These are phyloP conservation scores for Grammomys dolichurus DNA, from an alignment of 2,113 vertebrate genomes.

Conservation along the genomic window DNA sequence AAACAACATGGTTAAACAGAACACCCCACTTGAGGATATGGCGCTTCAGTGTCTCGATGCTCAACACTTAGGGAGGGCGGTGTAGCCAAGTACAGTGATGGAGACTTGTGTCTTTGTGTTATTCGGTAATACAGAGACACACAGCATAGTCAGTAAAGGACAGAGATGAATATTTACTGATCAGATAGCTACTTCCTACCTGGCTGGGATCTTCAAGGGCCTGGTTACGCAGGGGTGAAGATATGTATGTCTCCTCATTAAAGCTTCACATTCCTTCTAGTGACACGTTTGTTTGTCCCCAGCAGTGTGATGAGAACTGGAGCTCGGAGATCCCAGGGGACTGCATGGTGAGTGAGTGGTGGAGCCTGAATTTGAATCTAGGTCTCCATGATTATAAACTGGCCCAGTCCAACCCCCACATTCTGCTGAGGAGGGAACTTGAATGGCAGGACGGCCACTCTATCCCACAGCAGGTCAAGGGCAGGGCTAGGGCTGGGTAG, in stretches of 20 bases:
- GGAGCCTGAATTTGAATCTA: not conserved
- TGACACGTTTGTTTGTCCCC: not conserved
- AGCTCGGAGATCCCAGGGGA: not conserved
- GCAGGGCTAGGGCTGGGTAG: not conserved
- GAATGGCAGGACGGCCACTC: not conserved
- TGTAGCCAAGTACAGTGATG: not conserved
- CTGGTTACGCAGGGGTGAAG: not conserved
- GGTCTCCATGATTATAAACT: not conserved
- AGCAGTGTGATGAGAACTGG: not conserved
- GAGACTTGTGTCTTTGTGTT: not conserved
- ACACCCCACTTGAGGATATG: not conserved
- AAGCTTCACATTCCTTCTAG: not conserved
- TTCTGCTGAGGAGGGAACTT: not conserved
- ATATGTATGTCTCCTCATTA: not conserved
- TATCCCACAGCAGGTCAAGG: not conserved
- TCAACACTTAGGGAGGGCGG: not conserved
- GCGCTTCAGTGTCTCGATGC: not conserved
- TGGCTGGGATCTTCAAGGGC: not conserved
- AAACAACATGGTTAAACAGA: not conserved
- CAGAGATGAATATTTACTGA: not conserved
- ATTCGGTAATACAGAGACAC: not conserved
- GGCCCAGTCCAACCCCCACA: not conserved
- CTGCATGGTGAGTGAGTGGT: not conserved
- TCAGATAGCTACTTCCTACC: not conserved
- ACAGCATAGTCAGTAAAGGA: not conserved